These are phyloP conservation scores for Nephrotoma appendiculata DNA, from an alignment of 2,888 invertebrate genomes.

Conservation along the genomic window DNA sequence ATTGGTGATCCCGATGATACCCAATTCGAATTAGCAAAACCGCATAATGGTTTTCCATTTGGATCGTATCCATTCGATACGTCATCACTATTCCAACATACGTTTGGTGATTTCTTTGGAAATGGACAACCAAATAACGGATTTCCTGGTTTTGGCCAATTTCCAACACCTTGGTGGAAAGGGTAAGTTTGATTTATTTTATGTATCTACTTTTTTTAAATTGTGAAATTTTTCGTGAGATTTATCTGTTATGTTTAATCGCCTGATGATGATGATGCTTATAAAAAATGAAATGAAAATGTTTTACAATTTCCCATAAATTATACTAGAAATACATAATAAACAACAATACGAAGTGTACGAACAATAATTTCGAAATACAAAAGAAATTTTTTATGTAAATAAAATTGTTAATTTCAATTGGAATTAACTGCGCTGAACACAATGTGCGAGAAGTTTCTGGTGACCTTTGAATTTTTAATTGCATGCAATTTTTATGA, in stretches of 20 bases:
- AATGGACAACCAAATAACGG: neutral
- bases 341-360: neutral
- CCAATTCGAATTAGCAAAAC: neutral
- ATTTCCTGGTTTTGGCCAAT: neutral
- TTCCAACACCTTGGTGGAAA: conserved; percentile 25
- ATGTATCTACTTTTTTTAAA: neutral
- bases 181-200: conserved; percentile 23
- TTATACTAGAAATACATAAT: neutral
- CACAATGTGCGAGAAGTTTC: neutral
- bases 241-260: neutral
- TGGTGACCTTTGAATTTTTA: neutral
- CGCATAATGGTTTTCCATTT: conserved; percentile 5
- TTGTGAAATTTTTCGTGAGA: neutral
- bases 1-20: conserved; percentile 5
- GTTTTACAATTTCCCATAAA: neutral
- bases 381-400: neutral
- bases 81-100: conserved; percentile 1
- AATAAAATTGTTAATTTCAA: too few species aligned
- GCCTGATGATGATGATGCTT: neutral
- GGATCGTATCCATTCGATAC: neutral
- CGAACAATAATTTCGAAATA: neutral
- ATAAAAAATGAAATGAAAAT: neutral
- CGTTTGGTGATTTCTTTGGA: conserved; percentile 5
- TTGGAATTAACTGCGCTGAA: neutral
- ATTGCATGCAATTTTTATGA: neutral